Percentiles rank a stretch among this genome's conserved stretches.
phyloP scores from a whole-genome alignment of 2,888 invertebrate species.

The Drosophila lutescens region DNA sequence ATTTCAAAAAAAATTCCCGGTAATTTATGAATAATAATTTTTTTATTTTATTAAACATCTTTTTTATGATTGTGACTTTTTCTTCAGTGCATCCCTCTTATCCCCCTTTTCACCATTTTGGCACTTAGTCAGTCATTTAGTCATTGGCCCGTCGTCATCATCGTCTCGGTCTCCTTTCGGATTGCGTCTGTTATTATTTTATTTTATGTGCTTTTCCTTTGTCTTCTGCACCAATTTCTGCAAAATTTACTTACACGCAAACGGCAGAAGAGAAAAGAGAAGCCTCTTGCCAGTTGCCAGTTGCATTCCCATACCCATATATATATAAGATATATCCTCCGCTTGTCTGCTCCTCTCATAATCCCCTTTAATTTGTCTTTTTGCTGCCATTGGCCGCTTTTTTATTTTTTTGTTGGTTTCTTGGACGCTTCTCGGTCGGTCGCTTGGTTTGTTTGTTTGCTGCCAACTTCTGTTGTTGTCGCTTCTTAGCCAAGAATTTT shows the following conservation, averaged over 20 bases:
- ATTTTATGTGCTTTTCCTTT: constrained; percentile 74
- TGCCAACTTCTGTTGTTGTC: constrained; percentile 53
- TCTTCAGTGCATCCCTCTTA: constrained; percentile 5
- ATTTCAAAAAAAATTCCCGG: no score
- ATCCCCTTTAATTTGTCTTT: constrained; percentile 79
- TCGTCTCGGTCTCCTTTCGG: constrained; percentile 47
- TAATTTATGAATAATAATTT: no score
- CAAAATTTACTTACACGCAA: constrained; percentile 78
- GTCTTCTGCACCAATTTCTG: constrained; percentile 80
- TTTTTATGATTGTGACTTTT: not conserved
- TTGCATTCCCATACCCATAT: constrained; percentile 42
- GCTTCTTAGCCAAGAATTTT: constrained; percentile 71
- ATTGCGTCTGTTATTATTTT: constrained; percentile 79
- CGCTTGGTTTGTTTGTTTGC: constrained; percentile 44
- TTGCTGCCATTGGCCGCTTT: constrained; percentile 55
- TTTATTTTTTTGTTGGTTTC: constrained; percentile 30
- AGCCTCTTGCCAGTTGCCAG: constrained; percentile 41
- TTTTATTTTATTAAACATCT: no score
- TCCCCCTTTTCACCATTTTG: constrained; percentile 46
- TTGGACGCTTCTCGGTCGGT: constrained; percentile 32
- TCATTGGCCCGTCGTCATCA: constrained; percentile 70
- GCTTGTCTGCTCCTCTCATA: constrained; percentile 54
- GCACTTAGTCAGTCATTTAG: constrained; percentile 79
- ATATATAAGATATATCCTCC: constrained; percentile 28
- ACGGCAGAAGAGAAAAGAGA: constrained; percentile 12